These are phyloP conservation scores for Picathartes gymnocephalus DNA, from an alignment of 2,113 vertebrate species.

Conservation along the genomic window DNA sequence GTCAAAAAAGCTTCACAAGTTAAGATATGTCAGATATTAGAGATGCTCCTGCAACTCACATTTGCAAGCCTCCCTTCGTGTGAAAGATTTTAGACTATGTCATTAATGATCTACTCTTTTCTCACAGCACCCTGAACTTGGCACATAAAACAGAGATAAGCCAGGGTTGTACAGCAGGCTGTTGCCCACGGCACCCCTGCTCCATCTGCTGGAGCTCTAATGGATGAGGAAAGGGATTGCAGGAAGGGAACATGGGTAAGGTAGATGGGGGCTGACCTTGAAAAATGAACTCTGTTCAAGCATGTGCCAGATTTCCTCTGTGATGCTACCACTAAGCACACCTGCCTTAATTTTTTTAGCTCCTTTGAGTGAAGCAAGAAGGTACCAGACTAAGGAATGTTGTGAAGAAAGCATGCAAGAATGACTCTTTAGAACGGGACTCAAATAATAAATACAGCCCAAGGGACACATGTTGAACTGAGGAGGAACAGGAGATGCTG, in stretches of 20 bases:
- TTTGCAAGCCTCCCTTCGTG: neutral
- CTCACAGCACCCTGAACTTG: neutral
- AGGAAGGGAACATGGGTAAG: neutral
- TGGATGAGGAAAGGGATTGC: neutral
- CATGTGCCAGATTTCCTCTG: neutral
- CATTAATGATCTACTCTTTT: neutral
- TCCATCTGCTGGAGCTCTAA: neutral
- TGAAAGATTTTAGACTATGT: neutral
- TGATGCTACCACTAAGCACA: neutral
- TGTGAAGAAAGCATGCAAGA: neutral
- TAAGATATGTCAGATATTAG: neutral
- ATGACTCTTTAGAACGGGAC: neutral
- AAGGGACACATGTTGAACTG: neutral
- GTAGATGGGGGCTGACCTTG: neutral
- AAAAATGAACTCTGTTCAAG: neutral
- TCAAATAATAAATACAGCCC: neutral
- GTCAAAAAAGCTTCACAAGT: neutral
- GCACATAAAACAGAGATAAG: neutral
- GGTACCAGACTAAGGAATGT: neutral
- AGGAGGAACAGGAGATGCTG: conserved; percentile 13
- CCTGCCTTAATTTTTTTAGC: neutral
- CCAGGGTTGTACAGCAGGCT: neutral
- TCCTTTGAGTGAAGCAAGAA: neutral
- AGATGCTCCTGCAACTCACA: neutral
- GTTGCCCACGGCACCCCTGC: neutral